Base-by-base conservation (phyloP, 2,888 invertebrate species). In the Ypsolopha scabrella region DNA sequence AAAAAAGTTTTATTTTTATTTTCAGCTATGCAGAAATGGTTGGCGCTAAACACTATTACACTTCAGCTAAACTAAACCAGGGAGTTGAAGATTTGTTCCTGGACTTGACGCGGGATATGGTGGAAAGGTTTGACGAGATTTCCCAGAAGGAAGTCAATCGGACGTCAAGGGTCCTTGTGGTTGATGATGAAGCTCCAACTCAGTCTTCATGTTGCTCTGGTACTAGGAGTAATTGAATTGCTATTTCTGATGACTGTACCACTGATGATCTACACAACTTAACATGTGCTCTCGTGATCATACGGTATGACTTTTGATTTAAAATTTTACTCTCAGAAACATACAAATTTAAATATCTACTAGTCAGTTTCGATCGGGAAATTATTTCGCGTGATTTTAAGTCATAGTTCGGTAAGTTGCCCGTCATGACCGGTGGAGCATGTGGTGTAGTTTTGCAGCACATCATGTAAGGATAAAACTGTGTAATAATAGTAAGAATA, bases 21-120 rank as follows among this genome's bases (percentile, higher is more conserved):
- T 86, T 50, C 75, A 96, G 95, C 54, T 98, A 98, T 81, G 93
- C 98, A 3, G 89, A 89, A 58, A 93, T 94, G 72, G 97, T 98
- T 6, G 97, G 96, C 51, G 98, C 98, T 1, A 91, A 91, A 64
- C 97, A 98, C 79, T 95, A 92, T 75, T 93, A 95, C 71, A 96
- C 97, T 37, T 98, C 98, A 36, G 98, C 98, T 0, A 98, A 98
- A 80, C 78, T 92, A 54, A 97, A 97, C 73, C 90, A 93, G 73
- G 97, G 97, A 36, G 93, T 98, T 6, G 95, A 97, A 70, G 96
- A 98, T 55, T 87, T 98, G 68, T 98, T 98, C 73, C 75, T 96
- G 48, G 92, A 94, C 58, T 80, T 98, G 54, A 93, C 95, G 39
- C 89, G 90, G 66, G 90, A 91, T 62, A 93, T 96, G 92, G 89